These are phyloP conservation scores for Campoplex capitator DNA, from an alignment of 2,888 invertebrate species.

Conservation along the genomic window DNA sequence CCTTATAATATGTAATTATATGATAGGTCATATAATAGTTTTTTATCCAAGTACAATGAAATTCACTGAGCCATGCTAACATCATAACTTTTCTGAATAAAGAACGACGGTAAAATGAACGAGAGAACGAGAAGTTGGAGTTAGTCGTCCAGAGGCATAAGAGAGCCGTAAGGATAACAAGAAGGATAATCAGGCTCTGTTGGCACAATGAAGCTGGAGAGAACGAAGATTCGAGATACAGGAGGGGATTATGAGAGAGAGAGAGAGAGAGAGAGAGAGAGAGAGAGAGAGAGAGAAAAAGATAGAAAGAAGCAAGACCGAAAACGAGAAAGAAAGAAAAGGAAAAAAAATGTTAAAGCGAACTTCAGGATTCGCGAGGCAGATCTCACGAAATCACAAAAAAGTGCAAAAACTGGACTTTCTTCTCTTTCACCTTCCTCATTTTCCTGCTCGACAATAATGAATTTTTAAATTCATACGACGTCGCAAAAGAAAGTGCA, in stretches of 20 bases:
- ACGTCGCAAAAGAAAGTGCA: neutral
- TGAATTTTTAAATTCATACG: conserved; percentile 3
- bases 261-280: conserved; percentile 9
- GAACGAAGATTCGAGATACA: conserved; percentile 15
- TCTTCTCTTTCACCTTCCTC: conserved; percentile 10
- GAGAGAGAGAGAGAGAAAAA: conserved; percentile 9
- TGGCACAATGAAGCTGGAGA: conserved; percentile 50
- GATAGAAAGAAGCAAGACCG: conserved; percentile 18
- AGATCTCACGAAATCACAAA: conserved; percentile 12
- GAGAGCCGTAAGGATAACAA: conserved; percentile 52
- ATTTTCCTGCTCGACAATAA: conserved; percentile 5
- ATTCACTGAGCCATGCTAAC: neutral
- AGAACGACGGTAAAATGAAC: conserved; percentile 41
- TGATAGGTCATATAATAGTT: neutral
- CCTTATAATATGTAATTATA: neutral
- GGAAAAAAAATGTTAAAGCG: conserved; percentile 16
- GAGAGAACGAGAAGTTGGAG: conserved; percentile 19
- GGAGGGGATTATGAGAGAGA: conserved; percentile 22
- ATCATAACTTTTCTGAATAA: conserved; percentile 37
- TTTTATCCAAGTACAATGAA: neutral
- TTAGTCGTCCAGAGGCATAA: conserved; percentile 6
- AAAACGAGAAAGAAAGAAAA: conserved; percentile 12
- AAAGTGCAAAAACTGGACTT: neutral
- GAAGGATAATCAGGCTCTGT: conserved; percentile 60
- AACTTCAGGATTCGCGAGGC: conserved; percentile 32